Percentiles rank a stretch among this genome's conserved stretches.
These are phyloP conservation scores for Felis chaus DNA, from an alignment of 2,113 vertebrate species.

Conservation along the genomic window DNA sequence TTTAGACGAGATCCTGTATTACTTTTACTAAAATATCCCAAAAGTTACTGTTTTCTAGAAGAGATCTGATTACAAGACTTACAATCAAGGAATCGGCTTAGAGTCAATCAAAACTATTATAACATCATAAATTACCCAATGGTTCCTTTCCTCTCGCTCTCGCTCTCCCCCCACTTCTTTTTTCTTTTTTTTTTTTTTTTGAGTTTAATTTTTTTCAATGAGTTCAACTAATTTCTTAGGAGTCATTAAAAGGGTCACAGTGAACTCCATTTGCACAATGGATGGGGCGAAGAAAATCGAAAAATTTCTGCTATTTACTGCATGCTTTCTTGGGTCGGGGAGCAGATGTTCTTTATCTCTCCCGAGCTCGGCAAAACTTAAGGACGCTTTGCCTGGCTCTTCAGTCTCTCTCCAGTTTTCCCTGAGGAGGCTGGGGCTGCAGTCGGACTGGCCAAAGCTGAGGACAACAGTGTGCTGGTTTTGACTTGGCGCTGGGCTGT, in stretches of 20 bases:
- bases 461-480: not conserved
- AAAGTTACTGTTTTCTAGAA: not conserved
- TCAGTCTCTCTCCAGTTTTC: not conserved
- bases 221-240: not conserved
- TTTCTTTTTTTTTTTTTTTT: not conserved
- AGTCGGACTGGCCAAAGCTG: not conserved
- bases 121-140: not conserved
- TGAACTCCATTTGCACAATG: not conserved
- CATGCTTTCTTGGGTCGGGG: not conserved
- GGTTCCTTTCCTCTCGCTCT: not conserved
- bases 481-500: not conserved
- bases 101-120: not conserved
- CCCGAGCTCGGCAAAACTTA: no score
- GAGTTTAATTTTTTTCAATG: not conserved
- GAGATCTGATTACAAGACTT: not conserved
- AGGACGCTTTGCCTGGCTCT: not conserved
- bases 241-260: not conserved
- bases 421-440: not conserved
- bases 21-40: not conserved
- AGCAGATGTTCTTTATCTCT: not conserved
- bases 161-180: no score
- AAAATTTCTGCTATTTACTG: not conserved
- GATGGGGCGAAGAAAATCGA: not conserved
- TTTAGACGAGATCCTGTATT: not conserved
- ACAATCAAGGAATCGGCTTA: slow-evolving; percentile 3